These are phyloP conservation scores for Suncus etruscus DNA, from an alignment of 2,113 vertebrate species.

Conservation along the genomic window DNA sequence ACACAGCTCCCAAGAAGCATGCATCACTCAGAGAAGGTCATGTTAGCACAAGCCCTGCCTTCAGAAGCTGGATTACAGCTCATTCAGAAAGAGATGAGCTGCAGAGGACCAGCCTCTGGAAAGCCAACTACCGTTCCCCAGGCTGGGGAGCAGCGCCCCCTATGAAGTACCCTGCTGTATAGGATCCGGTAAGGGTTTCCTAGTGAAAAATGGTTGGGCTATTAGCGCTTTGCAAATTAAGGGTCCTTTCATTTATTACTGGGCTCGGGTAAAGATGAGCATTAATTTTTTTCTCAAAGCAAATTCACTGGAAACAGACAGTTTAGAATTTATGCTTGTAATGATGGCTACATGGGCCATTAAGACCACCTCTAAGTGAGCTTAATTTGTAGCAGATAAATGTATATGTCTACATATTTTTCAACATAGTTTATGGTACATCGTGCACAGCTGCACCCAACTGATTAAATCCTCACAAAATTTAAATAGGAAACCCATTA, in stretches of 20 bases:
- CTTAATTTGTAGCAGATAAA: constrained; percentile 94
- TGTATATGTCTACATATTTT: constrained; percentile 92
- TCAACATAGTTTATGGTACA: constrained; percentile 90
- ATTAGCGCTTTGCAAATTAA: constrained; percentile 91
- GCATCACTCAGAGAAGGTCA: no score
- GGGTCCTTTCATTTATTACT: constrained; percentile 90
- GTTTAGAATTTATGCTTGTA: constrained; percentile 91
- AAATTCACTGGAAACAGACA: constrained; percentile 90
- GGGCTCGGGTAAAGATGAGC: constrained; percentile 85
- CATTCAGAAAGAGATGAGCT: not conserved
- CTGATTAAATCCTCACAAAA: constrained; percentile 92
- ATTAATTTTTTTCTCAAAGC: constrained; percentile 89
- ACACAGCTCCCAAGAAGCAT: no score
- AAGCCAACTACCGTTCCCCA: constrained; percentile 57
- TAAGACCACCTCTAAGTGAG: constrained; percentile 93
- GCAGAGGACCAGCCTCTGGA: not conserved
- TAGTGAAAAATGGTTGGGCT: constrained; percentile 88
- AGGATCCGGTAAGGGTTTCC: constrained; percentile 84
- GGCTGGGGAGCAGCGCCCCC: constrained; percentile 81
- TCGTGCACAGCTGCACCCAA: constrained; percentile 91
- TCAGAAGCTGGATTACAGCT: no score
- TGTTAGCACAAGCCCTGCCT: no score
- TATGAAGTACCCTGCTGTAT: constrained; percentile 76
- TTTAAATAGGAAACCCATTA: constrained; percentile 94
- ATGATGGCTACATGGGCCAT: constrained; percentile 92